Base-by-base conservation (phyloP, 1,140 invertebrate species). In the Zophobas morio region DNA sequence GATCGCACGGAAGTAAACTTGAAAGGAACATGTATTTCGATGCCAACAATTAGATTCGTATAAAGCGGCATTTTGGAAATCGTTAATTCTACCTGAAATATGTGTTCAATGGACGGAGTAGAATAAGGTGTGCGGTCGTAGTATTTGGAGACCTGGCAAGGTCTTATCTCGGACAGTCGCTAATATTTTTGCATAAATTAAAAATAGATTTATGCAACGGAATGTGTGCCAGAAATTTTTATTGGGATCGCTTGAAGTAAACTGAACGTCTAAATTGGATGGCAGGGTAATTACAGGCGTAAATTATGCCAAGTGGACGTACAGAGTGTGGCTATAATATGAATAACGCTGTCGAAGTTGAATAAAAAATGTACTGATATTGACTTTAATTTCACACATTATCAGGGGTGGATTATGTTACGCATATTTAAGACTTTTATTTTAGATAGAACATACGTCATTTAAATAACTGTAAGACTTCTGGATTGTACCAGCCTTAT, bases 1-100 rank as follows among this genome's bases (percentile, higher is more conserved):
- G 60, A 42, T 39, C 37, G 60, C 39, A 32, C 60, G 60, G 60
- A 66, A 66, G 60, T 66, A 66, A 66, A 66, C 39, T 32, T 40
- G 60, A 66, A 66, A 66, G 37, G 60, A 40, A 20, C 49, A 4
- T 51, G 20, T 20, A 37, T 36, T 56, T 37, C 34, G n/a, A 42
- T 6, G 37, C 42, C 42, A 42, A 40, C 8, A 66, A 66, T 66
- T 32, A 46, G 37, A 66, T 66, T 42, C 60, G 20, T 42, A 66
- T 66, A 66, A 66, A 66, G 60, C 6, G 20, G 39, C 60, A 66
- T 66, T 66, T 66, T 5, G 37, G 33, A 63, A 63, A 8, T 63
- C 57, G 57, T 63, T 63, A 63, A 34, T 36, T 5, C 42, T 63
- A 39, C 39, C 49, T 51, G 49, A 20, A 33, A 53, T 8, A 5